Evolutionary conservation across 2,888 invertebrate genomes (phyloP).

Genomic region (Clanis bilineata): DNA sequence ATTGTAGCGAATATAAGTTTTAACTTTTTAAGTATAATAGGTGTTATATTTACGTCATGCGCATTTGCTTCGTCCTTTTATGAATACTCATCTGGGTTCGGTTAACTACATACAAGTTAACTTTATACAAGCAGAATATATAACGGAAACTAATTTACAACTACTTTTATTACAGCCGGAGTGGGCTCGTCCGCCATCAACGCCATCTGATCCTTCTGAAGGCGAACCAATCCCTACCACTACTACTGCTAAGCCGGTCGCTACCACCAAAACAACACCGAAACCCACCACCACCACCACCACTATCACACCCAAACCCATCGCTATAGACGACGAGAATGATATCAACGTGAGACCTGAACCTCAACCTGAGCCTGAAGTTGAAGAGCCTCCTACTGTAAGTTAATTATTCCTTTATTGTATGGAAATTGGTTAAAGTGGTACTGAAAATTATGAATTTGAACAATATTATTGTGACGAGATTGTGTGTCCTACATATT

Average conservation of each 20-base stretch:
- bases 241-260: slow-evolving; percentile 20
- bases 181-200: slow-evolving; percentile 91
- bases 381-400: slow-evolving; percentile 54
- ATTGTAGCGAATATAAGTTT: too few species aligned
- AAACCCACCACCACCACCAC: slow-evolving; percentile 41
- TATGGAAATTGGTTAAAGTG: background rate
- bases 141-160: too few species aligned
- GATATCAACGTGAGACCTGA: slow-evolving; percentile 33
- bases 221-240: slow-evolving; percentile 55
- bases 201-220: slow-evolving; percentile 81
- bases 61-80: too few species aligned
- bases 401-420: slow-evolving; percentile 14
- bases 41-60: too few species aligned
- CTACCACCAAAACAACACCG: slow-evolving; percentile 37
- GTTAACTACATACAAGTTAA: too few species aligned
- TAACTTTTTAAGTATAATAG: too few species aligned
- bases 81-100: too few species aligned
- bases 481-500: background rate
- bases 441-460: background rate
- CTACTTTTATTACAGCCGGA: slow-evolving; percentile 83
- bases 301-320: slow-evolving; percentile 22
- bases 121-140: too few species aligned
- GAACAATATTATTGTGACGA: background rate
- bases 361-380: slow-evolving; percentile 26
- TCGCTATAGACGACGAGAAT: slow-evolving; percentile 33